Conservation (phyloP, 2,113 vertebrate genomes). For the Zapornia atra region DNA sequence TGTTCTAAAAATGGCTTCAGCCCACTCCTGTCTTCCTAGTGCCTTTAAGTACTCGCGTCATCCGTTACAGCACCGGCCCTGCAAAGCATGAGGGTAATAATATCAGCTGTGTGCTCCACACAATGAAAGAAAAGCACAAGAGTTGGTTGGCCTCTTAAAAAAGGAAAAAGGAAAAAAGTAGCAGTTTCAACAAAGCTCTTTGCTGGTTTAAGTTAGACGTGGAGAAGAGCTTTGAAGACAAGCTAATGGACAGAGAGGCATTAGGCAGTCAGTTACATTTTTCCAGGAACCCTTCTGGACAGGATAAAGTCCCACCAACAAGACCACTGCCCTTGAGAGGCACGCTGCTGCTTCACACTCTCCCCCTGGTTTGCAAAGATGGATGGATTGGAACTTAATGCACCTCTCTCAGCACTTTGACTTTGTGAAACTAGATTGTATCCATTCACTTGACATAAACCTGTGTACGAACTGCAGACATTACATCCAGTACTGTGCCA, state of each 20-base stretch:
- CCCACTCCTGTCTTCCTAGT: constrained; percentile 53
- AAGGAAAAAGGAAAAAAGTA: not conserved
- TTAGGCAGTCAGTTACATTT: not conserved
- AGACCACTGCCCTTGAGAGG: not conserved
- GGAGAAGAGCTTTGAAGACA: not conserved
- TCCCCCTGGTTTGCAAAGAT: not conserved
- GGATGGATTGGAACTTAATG: not conserved
- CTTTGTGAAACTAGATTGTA: not conserved
- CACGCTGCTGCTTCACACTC: not conserved
- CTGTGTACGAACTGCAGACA: not conserved
- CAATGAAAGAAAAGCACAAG: not conserved
- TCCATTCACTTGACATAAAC: not conserved
- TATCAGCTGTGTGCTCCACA: constrained; percentile 7
- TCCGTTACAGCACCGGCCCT: not conserved
- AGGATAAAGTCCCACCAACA: not conserved
- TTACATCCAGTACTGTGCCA: not conserved
- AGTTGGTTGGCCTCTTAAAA: not conserved
- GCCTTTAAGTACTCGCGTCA: constrained; percentile 24
- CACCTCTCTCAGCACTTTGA: not conserved
- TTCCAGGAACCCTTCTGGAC: not conserved
- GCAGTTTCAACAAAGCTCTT: not conserved
- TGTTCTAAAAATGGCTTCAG: constrained; percentile 59
- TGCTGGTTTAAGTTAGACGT: not conserved
- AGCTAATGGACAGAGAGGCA: not conserved
- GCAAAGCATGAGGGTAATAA: constrained; percentile 15